Evolutionary conservation across 1,140 invertebrate species (phyloP), one percentile per base, ranked within the genome.

Genomic region (Drosophila fuyamai): DNA sequence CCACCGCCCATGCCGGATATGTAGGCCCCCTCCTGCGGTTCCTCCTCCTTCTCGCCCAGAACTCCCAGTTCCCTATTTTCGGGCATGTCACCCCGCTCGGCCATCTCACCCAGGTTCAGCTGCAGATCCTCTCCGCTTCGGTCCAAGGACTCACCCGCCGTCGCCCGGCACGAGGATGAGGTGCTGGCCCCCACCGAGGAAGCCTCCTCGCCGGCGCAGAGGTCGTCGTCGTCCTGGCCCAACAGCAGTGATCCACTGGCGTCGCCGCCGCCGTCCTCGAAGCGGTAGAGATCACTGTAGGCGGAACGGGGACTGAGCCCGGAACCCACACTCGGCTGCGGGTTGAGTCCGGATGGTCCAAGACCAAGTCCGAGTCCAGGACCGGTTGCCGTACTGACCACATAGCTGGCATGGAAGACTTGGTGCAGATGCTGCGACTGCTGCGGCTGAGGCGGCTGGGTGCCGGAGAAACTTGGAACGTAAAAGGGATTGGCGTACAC

Each of bases 221-320:
- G 43, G 40, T 32, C 16, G 5, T 57, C 60, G 23, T 55, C 61
- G 9, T 79, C 44, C 12, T 78, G 60, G 7, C 48, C 59, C 18
- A 79, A 9, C 0, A 82, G 5, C 10, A 82, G 32, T 8, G 79
- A 65, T 13, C 79, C 67, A 18, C 67, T 47, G 0, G 84, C 83
- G 61, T 88, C 83, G 13, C 84, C 83, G 12, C 83, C 58, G 0
- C 83, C 83, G 5, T 89, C 46, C 40, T 88, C 83, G n/a, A 68
- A 65, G 10, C 83, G 72, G 36, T 48, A 80, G 29, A 82, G 23
- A 46, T 78, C 79, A 3, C 38, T 53, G 29, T 56, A 70, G 4
- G 10, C 14, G n/a, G 53, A 1, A 2, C 61, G 32, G 1, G 65
- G 65, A 43, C 60, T 48, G 7, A 35, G 10, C 5, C 46, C 63